phyloP scores from a whole-genome alignment of 2,888 invertebrate species.

The Resseliella maxima region DNA sequence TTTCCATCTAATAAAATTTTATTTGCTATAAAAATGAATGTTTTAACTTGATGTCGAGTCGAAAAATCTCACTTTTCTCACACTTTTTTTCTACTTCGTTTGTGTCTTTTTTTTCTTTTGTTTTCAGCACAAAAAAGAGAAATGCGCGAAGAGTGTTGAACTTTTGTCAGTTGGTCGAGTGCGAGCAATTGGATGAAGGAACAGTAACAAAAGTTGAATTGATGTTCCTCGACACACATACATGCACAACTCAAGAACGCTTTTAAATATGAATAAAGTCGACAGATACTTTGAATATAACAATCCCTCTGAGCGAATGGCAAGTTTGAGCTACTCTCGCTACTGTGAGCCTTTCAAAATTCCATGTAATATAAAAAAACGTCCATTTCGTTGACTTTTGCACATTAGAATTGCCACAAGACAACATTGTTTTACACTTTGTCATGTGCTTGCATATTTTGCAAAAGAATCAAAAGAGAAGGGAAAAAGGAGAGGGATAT shows the following conservation, averaged over 20 bases:
- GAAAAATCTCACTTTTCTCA: neutral
- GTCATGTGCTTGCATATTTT: neutral
- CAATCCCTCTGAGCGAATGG: slow-evolving; percentile 32
- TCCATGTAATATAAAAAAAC: neutral
- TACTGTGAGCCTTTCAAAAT: neutral
- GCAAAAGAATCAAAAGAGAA: no score
- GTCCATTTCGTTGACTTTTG: neutral
- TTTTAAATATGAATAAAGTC: slow-evolving; percentile 54
- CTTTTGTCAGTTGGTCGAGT: neutral
- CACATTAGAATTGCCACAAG: neutral
- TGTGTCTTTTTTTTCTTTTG: no score
- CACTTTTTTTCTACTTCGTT: no score
- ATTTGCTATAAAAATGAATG: slow-evolving; percentile 54
- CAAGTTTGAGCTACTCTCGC: neutral
- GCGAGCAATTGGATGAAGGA: neutral
- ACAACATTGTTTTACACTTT: neutral
- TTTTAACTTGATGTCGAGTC: slow-evolving; percentile 45
- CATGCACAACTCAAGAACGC: neutral
- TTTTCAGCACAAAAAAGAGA: no score
- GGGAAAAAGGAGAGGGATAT: no score
- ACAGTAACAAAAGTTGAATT: neutral
- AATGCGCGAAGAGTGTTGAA: neutral
- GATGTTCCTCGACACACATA: neutral
- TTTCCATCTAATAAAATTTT: slow-evolving; percentile 55
- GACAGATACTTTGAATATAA: slow-evolving; percentile 53